Evolutionary conservation across 2,797 vertebrate species (phyloP).

Genomic region (Pipistrellus pygmaeus): DNA sequence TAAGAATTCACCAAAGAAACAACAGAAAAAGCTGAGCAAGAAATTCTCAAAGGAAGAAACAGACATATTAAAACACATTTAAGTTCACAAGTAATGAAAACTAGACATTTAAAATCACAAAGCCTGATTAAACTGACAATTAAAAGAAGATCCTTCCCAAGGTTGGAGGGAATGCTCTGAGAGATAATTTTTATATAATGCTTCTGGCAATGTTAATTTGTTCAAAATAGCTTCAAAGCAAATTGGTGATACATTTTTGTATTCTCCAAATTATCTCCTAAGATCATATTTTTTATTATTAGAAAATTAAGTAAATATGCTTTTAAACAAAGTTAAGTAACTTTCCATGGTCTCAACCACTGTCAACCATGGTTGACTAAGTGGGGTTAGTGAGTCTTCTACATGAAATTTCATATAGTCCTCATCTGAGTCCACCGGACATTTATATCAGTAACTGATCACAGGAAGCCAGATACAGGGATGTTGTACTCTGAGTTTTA

Average conservation of each 20-base stretch:
- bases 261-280: neutral
- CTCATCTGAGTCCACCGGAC: constrained; percentile 42
- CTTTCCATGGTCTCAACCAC: neutral
- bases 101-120: neutral
- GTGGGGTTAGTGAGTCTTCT: neutral
- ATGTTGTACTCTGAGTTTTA: neutral
- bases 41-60: neutral
- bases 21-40: neutral
- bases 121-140: neutral
- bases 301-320: neutral
- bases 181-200: neutral
- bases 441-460: neutral
- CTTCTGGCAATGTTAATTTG: neutral
- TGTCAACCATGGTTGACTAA: neutral
- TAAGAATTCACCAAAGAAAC: neutral
- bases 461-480: neutral
- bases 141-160: neutral
- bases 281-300: neutral
- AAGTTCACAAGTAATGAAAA: neutral
- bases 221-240: neutral
- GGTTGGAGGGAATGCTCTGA: neutral
- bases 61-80: neutral
- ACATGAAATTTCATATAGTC: neutral
- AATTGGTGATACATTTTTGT: neutral
- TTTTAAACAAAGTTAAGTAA: constrained; percentile 15